Conservation (phyloP, 2,888 invertebrate species). For the Trypoxylon attenuatum region DNA sequence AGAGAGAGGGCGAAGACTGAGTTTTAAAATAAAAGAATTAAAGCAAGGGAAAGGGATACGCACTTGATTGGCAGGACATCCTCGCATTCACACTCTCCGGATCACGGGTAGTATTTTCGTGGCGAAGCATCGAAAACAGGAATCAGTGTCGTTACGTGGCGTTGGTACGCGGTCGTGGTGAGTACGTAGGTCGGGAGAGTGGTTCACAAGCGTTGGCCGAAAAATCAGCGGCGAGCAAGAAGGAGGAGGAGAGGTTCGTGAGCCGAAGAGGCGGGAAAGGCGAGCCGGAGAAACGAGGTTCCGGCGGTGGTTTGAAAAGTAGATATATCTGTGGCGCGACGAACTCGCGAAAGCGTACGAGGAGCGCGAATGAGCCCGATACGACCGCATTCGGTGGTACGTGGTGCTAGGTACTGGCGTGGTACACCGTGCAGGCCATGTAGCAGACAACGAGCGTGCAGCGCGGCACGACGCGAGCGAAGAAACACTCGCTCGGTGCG, state of each 20-base stretch:
- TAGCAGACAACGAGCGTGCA: too few relatives aligned
- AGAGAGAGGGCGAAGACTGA: background rate
- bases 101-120: constrained; percentile 23
- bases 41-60: background rate
- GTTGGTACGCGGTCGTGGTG: constrained; percentile 34
- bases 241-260: background rate
- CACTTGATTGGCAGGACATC: background rate
- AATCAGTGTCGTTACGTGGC: constrained; percentile 42
- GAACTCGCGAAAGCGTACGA: constrained; percentile 40
- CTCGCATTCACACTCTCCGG: constrained; percentile 7
- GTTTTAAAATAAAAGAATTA: background rate
- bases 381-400: constrained; percentile 31
- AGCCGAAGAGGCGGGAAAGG: constrained; percentile 34
- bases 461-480: too few relatives aligned
- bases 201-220: constrained; percentile 16
- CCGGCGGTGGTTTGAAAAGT: constrained; percentile 46
- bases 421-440: too few relatives aligned
- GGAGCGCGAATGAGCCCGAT: constrained; percentile 16
- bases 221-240: constrained; percentile 28
- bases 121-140: constrained; percentile 27
- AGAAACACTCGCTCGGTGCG: too few relatives aligned
- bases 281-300: constrained; percentile 37
- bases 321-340: constrained; percentile 36
- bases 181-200: constrained; percentile 13
- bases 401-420: too few relatives aligned